These are phyloP conservation scores for Gonocerus acuteangulatus DNA, from an alignment of 2,888 invertebrate genomes.

Conservation along the genomic window DNA sequence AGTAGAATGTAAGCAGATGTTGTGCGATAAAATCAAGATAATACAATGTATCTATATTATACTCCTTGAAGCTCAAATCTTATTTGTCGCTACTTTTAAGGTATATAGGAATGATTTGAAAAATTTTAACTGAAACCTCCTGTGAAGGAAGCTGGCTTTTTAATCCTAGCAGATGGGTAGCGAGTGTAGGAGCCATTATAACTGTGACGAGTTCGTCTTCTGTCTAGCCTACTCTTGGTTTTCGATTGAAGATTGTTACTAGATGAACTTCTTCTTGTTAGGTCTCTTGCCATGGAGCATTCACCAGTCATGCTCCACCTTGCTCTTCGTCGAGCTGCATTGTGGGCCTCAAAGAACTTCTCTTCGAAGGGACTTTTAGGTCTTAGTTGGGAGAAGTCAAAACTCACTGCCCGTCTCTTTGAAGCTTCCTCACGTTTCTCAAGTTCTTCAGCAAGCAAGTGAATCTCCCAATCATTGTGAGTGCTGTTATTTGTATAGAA, in stretches of 20 bases:
- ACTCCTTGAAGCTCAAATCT: not conserved
- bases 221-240: not conserved
- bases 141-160: not conserved
- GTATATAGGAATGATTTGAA: not conserved
- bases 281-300: not conserved
- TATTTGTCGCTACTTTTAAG: not conserved
- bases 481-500: slow-evolving; percentile 30
- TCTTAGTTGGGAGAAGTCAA: slow-evolving; percentile 26
- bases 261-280: not conserved
- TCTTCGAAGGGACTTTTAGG: not conserved
- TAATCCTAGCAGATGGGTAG: not conserved
- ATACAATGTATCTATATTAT: too few relatives aligned
- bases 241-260: not conserved
- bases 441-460: slow-evolving; percentile 67
- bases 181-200: not conserved
- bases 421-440: slow-evolving; percentile 32
- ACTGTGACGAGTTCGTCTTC: not conserved
- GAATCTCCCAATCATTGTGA: slow-evolving; percentile 66
- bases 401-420: slow-evolving; percentile 28
- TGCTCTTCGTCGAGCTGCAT: not conserved
- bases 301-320: not conserved
- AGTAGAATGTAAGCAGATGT: not conserved
- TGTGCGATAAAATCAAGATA: not conserved
- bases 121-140: not conserved
- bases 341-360: too few relatives aligned